A percentile compares a stretch with the other conserved stretches of the same genome.
These are phyloP conservation scores for Polylopha cassiicola DNA, from an alignment of 2,888 invertebrate genomes.

Conservation along the genomic window DNA sequence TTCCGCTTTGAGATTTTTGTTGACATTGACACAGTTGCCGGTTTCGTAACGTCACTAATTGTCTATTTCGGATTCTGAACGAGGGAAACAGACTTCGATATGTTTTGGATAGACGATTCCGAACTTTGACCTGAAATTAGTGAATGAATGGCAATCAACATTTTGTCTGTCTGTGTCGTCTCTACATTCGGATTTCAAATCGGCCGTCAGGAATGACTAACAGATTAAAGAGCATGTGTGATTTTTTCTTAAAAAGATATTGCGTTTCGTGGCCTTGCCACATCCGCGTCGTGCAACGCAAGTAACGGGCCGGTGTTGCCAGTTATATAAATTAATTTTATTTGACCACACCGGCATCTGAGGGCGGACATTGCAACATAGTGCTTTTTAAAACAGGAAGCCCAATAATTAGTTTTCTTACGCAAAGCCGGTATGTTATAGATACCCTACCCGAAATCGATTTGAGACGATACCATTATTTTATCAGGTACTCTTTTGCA, in stretches of 20 bases:
- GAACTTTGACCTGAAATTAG: no score
- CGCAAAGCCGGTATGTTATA: no score
- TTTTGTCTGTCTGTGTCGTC: no score
- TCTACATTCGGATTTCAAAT: no score
- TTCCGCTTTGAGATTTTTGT: slow-evolving; percentile 35
- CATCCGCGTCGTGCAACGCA: slow-evolving; percentile 11
- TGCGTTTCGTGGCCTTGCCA: slow-evolving; percentile 11
- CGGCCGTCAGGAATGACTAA: no score
- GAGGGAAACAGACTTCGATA: slow-evolving; percentile 14
- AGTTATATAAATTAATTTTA: slow-evolving; percentile 8
- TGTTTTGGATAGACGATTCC: no score
- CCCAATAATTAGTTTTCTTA: no score
- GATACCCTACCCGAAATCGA: no score
- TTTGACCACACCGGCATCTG: slow-evolving; percentile 14
- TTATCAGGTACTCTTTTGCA: slow-evolving; percentile 1
- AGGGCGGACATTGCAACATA: slow-evolving; percentile 22
- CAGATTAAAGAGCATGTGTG: no score
- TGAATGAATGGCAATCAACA: no score
- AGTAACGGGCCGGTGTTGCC: neutral
- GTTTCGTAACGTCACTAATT: slow-evolving; percentile 54
- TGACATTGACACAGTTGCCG: slow-evolving; percentile 61
- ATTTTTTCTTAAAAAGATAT: neutral
- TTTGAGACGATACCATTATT: no score
- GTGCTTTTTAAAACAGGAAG: slow-evolving; percentile 22
- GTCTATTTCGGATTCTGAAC: slow-evolving; percentile 32